Percentiles rank a stretch among this genome's conserved stretches.
These are phyloP conservation scores for Myioborus miniatus DNA, from an alignment of 2,797 vertebrate species.

Conservation along the genomic window DNA sequence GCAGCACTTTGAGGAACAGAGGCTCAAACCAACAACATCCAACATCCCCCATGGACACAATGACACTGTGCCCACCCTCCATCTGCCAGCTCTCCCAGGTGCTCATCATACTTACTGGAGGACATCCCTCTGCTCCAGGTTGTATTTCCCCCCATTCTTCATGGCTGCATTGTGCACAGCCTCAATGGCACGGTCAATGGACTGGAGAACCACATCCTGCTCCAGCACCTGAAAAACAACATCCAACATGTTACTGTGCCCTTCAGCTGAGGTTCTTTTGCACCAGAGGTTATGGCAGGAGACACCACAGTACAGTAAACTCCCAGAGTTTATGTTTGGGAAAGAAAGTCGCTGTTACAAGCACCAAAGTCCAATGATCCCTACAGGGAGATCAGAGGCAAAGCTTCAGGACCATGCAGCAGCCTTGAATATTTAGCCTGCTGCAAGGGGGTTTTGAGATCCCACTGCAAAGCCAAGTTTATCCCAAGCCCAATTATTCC, in stretches of 20 bases:
- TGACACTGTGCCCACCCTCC: not conserved
- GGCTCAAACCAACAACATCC: rapidly evolving
- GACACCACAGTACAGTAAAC: not conserved
- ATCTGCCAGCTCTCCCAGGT: not conserved
- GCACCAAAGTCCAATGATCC: not conserved
- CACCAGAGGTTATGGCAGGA: not conserved
- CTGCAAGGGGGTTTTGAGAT: not conserved
- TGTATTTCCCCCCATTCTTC: constrained; percentile 96
- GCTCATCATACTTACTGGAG: constrained; percentile 87
- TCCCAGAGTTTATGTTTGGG: not conserved
- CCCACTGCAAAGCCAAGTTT: not conserved
- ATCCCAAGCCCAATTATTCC: not conserved
- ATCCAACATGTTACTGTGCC: not conserved
- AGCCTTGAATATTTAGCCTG: not conserved
- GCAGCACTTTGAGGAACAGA: not conserved
- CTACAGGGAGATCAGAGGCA: not conserved
- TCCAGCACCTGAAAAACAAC: constrained; percentile 80
- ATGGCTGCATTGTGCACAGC: constrained; percentile 96
- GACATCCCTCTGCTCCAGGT: constrained; percentile 95
- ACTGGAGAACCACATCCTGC: constrained; percentile 95
- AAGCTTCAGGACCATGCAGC: not conserved
- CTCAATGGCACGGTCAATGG: constrained; percentile 96
- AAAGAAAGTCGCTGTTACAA: not conserved
- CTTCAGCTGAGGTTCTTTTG: not conserved
- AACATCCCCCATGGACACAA: not conserved